Evolutionary conservation across 2,113 vertebrate genomes (phyloP), one percentile per base, ranked within the genome.

Genomic region (Electrona antarctica): DNA sequence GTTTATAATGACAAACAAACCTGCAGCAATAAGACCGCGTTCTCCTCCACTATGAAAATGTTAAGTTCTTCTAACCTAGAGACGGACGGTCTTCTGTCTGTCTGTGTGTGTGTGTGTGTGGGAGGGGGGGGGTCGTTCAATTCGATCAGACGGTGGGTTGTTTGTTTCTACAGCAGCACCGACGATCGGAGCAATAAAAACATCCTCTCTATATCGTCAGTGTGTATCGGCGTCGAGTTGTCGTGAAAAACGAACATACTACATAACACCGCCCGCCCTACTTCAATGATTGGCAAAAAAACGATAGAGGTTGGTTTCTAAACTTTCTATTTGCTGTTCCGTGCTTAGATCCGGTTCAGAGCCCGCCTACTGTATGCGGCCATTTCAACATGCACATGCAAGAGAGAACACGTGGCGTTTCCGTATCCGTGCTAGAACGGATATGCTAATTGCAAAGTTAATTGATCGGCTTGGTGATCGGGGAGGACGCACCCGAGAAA

Each of bases 11-110:
- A 11, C 1, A 48, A 60, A 82, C 82, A 78, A 74, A 89, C 84
- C 84, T 88, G 82, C 81, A 69, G 72, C 56, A 70, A 61, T 6
- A 41, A 41, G 33, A 75, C 67, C 69, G 70, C 14, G 55, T 57
- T 8, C 55, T 54, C 52, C 68, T 59, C 57, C 64, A 49, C 70
- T 14, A 47, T 77, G 13, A 73, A 28, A 75, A 68, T 60, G 71
- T 45, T 61, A 0, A 56, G 71, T 78, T 73, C 71, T 41, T 41
- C 33, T 41, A 41, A 41, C 33, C 33, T 4, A 41, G 5, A 41
- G 33, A 41, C 33, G 33, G 29, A 33, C 29, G 4, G 29, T 33
- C 29, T 33, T 33, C 29, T 33, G 29, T 33, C 2, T 33, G 29
- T 33, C 2, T 33, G 29, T 33, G 29, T 33, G 29, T 33, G 29